Percentiles rank a stretch among this genome's conserved stretches.
Evolutionary conservation across 1,140 invertebrate species (phyloP).

Genomic region (Popillia japonica): DNA sequence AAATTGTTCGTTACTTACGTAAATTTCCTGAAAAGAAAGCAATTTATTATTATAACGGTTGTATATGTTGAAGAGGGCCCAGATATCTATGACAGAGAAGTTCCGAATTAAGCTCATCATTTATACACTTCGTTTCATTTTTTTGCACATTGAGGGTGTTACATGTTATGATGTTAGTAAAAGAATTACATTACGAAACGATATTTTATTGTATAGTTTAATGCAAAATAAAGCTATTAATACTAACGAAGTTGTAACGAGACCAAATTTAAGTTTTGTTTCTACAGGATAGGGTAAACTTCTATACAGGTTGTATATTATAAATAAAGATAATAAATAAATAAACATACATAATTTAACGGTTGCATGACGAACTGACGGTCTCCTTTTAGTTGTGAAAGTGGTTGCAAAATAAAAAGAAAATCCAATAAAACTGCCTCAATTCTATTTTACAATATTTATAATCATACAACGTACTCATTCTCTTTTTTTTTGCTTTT

Average conservation of each 20-base stretch:
- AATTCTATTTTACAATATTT: too few relatives aligned
- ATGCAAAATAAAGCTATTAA: neutral
- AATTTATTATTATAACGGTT: too few relatives aligned
- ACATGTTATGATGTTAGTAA: neutral
- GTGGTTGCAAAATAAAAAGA: too few relatives aligned
- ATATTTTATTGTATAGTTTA: neutral
- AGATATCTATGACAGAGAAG: too few relatives aligned
- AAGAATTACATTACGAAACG: neutral
- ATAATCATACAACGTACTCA: too few relatives aligned
- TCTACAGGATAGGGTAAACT: neutral
- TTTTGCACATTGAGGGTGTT: neutral
- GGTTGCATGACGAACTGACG: neutral
- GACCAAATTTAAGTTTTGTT: neutral
- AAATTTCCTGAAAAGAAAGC: too few relatives aligned
- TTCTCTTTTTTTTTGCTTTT: neutral
- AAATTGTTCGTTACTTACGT: too few relatives aligned
- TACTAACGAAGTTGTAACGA: neutral
- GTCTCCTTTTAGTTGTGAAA: neutral
- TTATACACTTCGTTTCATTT: neutral
- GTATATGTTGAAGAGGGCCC: too few relatives aligned
- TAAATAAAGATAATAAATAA: neutral
- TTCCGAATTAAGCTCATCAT: neutral
- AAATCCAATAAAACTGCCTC: too few relatives aligned
- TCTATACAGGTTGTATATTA: neutral
- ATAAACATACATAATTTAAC: neutral